Evolutionary conservation across 1,140 invertebrate species (phyloP).

Genomic region (Nephotettix cincticeps): DNA sequence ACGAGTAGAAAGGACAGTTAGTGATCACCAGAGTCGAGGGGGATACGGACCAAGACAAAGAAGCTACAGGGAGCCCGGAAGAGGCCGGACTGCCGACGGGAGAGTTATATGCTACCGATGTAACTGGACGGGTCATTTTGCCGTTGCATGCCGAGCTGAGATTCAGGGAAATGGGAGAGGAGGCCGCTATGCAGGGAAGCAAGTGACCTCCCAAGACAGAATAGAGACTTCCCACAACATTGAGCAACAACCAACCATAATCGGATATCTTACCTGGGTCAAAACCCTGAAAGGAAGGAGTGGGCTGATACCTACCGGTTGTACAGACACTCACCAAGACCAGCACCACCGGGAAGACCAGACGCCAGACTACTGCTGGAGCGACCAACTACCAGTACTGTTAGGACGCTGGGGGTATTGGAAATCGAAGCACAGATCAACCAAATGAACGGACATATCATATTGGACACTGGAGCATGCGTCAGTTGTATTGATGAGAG

Average conservation of each 20-base stretch:
- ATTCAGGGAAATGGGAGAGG: slow-evolving; percentile 46
- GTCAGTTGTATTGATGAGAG: slow-evolving; percentile 5
- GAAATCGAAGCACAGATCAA: background rate
- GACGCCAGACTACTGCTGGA: background rate
- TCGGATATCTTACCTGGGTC: background rate
- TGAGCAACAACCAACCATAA: no score
- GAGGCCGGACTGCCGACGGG: background rate
- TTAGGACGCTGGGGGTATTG: background rate
- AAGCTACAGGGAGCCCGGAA: background rate
- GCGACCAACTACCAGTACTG: background rate
- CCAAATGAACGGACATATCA: background rate
- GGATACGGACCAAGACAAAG: background rate
- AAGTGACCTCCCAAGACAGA: background rate
- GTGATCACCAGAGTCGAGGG: background rate
- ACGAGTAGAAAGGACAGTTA: background rate
- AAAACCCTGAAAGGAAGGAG: background rate
- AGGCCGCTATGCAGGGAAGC: slow-evolving; percentile 47
- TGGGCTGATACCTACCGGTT: background rate
- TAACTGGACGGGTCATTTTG: slow-evolving; percentile 82
- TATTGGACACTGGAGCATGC: background rate
- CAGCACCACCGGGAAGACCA: no score
- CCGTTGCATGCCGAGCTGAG: slow-evolving; percentile 68
- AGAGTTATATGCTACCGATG: slow-evolving; percentile 75
- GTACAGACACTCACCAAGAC: background rate
- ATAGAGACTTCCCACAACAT: no score